Evolutionary conservation across 2,888 invertebrate species (phyloP), one percentile per base, ranked within the genome.

Genomic region (Hypselothyrea guttata): DNA sequence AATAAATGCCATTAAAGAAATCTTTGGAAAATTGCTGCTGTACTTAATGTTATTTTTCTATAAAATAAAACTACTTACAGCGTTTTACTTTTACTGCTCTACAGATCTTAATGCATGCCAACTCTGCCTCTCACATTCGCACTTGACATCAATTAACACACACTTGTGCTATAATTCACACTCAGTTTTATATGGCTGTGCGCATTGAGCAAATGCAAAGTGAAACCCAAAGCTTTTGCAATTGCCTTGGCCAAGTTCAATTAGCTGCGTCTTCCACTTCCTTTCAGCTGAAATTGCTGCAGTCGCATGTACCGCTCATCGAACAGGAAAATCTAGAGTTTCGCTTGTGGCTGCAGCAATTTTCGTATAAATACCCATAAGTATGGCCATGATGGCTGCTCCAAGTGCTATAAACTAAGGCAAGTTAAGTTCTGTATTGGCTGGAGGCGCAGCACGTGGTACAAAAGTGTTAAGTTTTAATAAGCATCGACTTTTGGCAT

Each of bases 381-480:
- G 65, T 65, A 31, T 38, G 49, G 38, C 31, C 48, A 45, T 42
- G 33, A 33, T 22, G 46, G 46, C 31, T 5, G 46, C 51, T 31
- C 13, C 1, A 13, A 18, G 1, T 15, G 28, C 27, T 37, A 53
- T 49, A 41, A 65, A 58, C 59, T 52, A 58, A 68, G 51, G 57
- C 61, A 59, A 38, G 47, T 35, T 56, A n/a, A n/a, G n/a, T n/a
- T n/a, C n/a, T n/a, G n/a, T n/a, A n/a, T n/a, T n/a, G n/a, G 31
- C 56, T 30, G 31, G 9, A 33, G 51, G 53, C 22, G 38, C n/a
- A 4, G 5, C 11, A 22, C 37, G 44, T 30, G 49, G 15, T 46
- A 41, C 16, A 11, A 59, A 68, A 73, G 64, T 67, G 77, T 64
- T 64, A 82, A 82, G 67, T 82, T 73, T 67, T 82, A 82, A 82